Percentiles rank a stretch among this genome's conserved stretches.
These are phyloP conservation scores for Plagodis pulveraria DNA, from an alignment of 2,888 invertebrate species.

Conservation along the genomic window DNA sequence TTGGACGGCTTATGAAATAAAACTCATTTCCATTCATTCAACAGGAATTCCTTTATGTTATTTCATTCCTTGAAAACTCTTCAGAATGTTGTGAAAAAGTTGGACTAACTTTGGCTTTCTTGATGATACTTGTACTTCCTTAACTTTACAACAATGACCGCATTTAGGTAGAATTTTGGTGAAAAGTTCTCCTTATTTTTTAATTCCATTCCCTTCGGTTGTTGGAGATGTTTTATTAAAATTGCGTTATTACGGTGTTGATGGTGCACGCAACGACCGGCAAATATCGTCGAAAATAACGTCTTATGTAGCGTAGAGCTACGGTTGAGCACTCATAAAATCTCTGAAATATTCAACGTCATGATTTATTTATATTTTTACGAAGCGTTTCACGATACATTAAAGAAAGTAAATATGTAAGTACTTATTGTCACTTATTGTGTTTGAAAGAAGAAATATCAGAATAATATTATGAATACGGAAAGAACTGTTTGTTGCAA, in stretches of 20 bases:
- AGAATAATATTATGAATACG: too few relatives aligned
- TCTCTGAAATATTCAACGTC: too few relatives aligned
- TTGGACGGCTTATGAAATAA: conserved; percentile 55
- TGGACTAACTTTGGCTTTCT: conserved; percentile 44
- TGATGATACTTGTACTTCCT: conserved; percentile 34
- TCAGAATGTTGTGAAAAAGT: conserved; percentile 41
- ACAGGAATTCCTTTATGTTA: conserved; percentile 46
- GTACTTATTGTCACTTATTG: too few relatives aligned
- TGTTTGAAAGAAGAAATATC: too few relatives aligned
- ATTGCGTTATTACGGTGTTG: conserved; percentile 70
- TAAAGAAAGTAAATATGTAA: too few relatives aligned
- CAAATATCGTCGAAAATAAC: background rate
- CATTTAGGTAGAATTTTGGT: conserved; percentile 55
- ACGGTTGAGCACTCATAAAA: too few relatives aligned
- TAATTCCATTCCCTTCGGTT: conserved; percentile 53
- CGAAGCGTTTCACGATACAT: too few relatives aligned
- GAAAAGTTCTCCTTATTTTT: conserved; percentile 57
- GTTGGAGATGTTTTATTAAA: conserved; percentile 71
- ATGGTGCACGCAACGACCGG: conserved; percentile 44
- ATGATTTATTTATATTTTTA: too few relatives aligned
- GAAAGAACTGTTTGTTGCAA: too few relatives aligned
- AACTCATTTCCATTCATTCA: conserved; percentile 45
- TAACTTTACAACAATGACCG: conserved; percentile 58
- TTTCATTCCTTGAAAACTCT: conserved; percentile 33
- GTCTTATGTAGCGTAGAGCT: too few relatives aligned